phyloP scores from a whole-genome alignment of 2,888 invertebrate genomes.

The Amphipoea lucens region DNA sequence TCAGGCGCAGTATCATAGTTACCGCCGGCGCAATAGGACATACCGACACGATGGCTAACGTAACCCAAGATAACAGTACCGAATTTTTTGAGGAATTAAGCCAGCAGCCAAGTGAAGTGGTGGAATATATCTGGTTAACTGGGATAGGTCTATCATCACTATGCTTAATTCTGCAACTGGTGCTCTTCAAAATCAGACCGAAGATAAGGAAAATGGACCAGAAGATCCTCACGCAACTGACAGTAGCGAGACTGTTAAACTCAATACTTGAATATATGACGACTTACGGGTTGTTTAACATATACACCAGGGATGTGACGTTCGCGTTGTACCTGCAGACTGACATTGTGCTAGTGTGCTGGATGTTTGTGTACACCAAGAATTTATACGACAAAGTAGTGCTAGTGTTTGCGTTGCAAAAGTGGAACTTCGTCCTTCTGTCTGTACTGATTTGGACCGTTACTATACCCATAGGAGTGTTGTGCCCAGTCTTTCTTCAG shows the following conservation, averaged over 20 bases:
- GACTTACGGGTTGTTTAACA: slow-evolving; percentile 23
- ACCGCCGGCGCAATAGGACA: slow-evolving; percentile 5
- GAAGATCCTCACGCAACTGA: slow-evolving; percentile 77
- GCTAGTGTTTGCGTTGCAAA: slow-evolving; percentile 72
- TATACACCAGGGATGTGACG: slow-evolving; percentile 49
- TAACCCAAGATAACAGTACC: slow-evolving; percentile 20
- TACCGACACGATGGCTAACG: slow-evolving; percentile 35
- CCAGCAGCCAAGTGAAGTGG: not conserved
- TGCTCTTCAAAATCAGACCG: slow-evolving; percentile 69
- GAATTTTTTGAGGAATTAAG: not conserved
- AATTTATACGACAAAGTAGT: slow-evolving; percentile 82
- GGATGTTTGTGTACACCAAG: slow-evolving; percentile 83
- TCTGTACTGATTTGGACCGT: slow-evolving; percentile 72
- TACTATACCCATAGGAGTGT: slow-evolving; percentile 72
- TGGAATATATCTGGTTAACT: slow-evolving; percentile 68
- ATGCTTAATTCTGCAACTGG: slow-evolving; percentile 72
- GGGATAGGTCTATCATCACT: slow-evolving; percentile 74
- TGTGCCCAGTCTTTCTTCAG: slow-evolving; percentile 59
- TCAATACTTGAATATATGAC: slow-evolving; percentile 73
- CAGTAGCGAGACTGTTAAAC: slow-evolving; percentile 75
- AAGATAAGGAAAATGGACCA: slow-evolving; percentile 79
- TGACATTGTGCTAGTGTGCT: slow-evolving; percentile 76
- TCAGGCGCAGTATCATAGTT: slow-evolving; percentile 23
- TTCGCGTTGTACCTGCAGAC: slow-evolving; percentile 74
- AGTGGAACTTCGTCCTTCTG: slow-evolving; percentile 65